Base-by-base conservation (phyloP, 2,797 vertebrate species). In the Capromys pilorides region DNA sequence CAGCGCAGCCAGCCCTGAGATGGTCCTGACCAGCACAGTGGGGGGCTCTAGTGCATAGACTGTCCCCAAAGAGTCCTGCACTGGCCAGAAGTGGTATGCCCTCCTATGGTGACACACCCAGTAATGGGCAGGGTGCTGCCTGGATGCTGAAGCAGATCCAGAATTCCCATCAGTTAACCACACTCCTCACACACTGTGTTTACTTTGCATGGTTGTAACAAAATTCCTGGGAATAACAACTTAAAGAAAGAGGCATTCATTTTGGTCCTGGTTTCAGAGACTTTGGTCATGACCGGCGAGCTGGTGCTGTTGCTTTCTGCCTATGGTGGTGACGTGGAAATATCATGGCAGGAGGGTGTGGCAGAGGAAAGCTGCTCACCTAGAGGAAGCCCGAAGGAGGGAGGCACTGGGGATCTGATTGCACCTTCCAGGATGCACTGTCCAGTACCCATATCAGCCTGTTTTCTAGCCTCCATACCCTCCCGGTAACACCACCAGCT, bases 1-100 rank as follows among this genome's bases (percentile, higher is more conserved):
- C 2, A 0, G 8, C 1, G 18, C 61, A 21, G 71, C 78, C 71
- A 28, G 71, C 77, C 78, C 19, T 39, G 87, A 91, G 54, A 31
- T 75, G 9, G 66, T 11, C 24, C 51, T 16, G 7, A 39, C 49
- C 64, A 54, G 75, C 64, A 39, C 57, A 1, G 4, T 19, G 14
- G 33, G 67, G 59, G 11, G 24, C n/a, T 12, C 85, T 2, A 2
- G 26, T 4, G 7, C 7, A 18, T 19, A 86, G 71, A 33, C 1
- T 12, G 51, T 28, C 24, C 1, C 1, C 8, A 33, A 84, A 21
- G 54, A 26, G 39, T 2, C 77, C 67, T 6, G 0, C 12, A 36
- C 39, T 28, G 41, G 49, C 28, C 12, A 2, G 88, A 57, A 73
- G n/a, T 0, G 1, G 33, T 0, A 0, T 21, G 41, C 41, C 24